Percentiles rank a stretch among this genome's conserved stretches.
phyloP scores from a whole-genome alignment of 2,113 vertebrate genomes.

The Canis aureus region DNA sequence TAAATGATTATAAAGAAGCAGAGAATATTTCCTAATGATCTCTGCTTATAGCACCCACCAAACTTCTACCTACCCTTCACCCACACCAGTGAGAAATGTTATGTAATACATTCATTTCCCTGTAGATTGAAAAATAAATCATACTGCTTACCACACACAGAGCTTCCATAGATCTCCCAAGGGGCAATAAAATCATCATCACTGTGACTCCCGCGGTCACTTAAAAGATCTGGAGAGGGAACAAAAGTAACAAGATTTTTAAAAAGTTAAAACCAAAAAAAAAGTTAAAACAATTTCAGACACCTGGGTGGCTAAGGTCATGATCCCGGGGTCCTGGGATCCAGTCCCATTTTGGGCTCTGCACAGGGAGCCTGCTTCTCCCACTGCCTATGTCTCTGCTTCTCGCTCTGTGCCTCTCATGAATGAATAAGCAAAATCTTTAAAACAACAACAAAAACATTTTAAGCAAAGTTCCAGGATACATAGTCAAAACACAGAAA shows the following conservation, averaged over 20 bases:
- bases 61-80: background rate
- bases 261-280: background rate
- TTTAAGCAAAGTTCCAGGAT: background rate
- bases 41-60: background rate
- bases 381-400: no score
- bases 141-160: slow-evolving; percentile 93
- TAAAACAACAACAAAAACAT: background rate
- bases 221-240: slow-evolving; percentile 93
- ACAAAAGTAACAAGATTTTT: slow-evolving; percentile 77
- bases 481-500: background rate
- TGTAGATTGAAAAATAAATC: slow-evolving; percentile 74
- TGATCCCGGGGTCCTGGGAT: no score
- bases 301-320: no score
- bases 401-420: no score
- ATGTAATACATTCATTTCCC: slow-evolving; percentile 71
- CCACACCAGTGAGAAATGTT: background rate
- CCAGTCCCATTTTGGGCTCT: no score
- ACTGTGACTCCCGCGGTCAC: slow-evolving; percentile 92
- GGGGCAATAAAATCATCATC: slow-evolving; percentile 90
- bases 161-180: slow-evolving; percentile 96
- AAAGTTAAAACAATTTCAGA: background rate
- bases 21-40: background rate
- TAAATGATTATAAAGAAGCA: slow-evolving; percentile 72
- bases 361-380: no score
- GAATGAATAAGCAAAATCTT: no score